Evolutionary conservation across 2,113 vertebrate genomes (phyloP).

Genomic region (Acrocephalus kingi): DNA sequence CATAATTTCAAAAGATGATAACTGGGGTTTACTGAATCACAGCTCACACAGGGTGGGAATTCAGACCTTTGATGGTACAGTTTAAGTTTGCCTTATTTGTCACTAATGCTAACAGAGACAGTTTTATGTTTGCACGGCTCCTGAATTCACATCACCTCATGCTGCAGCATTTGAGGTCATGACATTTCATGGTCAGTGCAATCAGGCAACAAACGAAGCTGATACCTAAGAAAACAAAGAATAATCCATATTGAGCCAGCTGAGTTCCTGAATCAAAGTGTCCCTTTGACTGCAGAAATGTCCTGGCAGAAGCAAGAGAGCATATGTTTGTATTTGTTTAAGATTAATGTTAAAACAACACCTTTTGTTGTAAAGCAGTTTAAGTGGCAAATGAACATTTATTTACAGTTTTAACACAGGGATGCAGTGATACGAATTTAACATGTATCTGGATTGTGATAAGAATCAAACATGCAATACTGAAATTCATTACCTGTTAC

Average conservation of each 20-base stretch:
- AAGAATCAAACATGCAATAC: neutral
- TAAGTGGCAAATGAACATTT: neutral
- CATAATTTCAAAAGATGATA: neutral
- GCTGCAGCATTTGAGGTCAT: neutral
- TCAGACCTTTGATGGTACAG: neutral
- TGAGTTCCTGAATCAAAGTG: neutral
- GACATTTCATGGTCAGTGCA: neutral
- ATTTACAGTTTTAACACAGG: slow-evolving; percentile 3
- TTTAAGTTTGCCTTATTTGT: neutral
- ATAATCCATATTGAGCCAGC: neutral
- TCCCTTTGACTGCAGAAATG: neutral
- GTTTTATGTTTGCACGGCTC: neutral
- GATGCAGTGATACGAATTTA: neutral
- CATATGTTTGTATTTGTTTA: neutral
- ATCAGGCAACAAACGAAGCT: neutral
- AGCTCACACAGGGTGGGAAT: neutral
- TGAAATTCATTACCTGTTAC: neutral
- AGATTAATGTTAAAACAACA: neutral
- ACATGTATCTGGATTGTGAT: neutral
- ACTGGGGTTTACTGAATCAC: neutral
- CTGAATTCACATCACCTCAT: neutral
- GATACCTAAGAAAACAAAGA: neutral
- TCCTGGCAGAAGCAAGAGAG: neutral
- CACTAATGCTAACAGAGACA: neutral
- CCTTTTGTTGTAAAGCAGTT: neutral